Base-by-base conservation (phyloP, 2,888 invertebrate genomes). In the Ophraella communa region DNA sequence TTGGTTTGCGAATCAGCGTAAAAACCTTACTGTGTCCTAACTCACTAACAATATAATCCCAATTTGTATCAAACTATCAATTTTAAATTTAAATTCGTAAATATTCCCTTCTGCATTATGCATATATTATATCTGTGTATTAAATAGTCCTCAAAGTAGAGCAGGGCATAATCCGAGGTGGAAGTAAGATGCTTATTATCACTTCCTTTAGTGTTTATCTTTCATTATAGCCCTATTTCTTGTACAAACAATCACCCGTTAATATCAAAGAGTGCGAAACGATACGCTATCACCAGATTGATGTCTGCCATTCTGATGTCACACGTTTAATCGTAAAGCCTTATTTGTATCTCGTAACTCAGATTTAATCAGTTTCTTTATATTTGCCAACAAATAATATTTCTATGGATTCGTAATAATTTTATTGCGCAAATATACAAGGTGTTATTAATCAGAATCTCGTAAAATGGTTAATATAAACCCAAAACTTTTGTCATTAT, bases 221-320 rank as follows among this genome's bases (percentile, higher is more conserved):
- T 76, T 72, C 74, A 76, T 76, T 76, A 75, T 67, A 71, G 67
- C 71, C 73, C 74, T 75, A 70, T 75, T 68, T 71, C 68, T 72
- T 74, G 68, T 66, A 70, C 73, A 76, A 76, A 76, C 76, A 76
- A 72, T 71, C 70, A 71, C 67, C 67, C 51, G 67, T 61, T 69
- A 69, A 65, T 69, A 69, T 57, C 62, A 62, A 23, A 42, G 62
- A 59, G 66, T 62, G 27, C 27, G 49, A 27, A 27, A 27, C 27
- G 27, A 51, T 51, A 51, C 39, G 17, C n/a, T n/a, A n/a, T n/a
- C n/a, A n/a, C 45, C 21, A 20, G 45, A 45, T 20, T 20, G 45
- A 39, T 39, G 17, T 39, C 14, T 39, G 39, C 4, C 39, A 7
- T 11, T 45, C 20, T 45, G 45, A 20, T 45, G 8, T n/a, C 45